Percentiles rank a stretch among this genome's conserved stretches.
phyloP scores from a whole-genome alignment of 2,888 invertebrate species.

The Ennomos fuscantarius region DNA sequence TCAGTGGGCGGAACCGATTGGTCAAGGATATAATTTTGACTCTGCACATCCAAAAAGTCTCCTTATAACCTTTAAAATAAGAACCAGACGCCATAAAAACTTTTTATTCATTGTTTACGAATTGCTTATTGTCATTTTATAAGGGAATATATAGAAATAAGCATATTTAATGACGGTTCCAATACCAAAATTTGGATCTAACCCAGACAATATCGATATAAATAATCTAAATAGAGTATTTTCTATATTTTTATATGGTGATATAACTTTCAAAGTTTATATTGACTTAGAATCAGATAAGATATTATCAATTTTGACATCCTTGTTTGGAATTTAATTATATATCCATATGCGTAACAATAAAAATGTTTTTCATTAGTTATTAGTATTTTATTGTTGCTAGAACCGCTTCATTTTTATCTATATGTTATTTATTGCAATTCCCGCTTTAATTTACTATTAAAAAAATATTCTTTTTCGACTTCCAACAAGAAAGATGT shows the following conservation, averaged over 20 bases:
- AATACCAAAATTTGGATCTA: constrained; percentile 20
- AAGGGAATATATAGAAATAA: constrained; percentile 31
- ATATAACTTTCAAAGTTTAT: constrained; percentile 8
- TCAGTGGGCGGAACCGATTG: constrained; percentile 65
- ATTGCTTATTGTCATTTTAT: constrained; percentile 34
- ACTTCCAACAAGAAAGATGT: too few relatives aligned
- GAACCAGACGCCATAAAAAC: constrained; percentile 40
- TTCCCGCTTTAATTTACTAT: too few relatives aligned
- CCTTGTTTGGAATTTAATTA: constrained; percentile 6
- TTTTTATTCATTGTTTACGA: constrained; percentile 25
- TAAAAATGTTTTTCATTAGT: neutral
- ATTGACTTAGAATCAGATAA: constrained; percentile 4
- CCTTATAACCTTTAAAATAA: constrained; percentile 49
- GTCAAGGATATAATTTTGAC: constrained; percentile 62
- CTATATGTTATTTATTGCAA: too few relatives aligned
- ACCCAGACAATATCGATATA: constrained; percentile 22
- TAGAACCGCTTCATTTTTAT: too few relatives aligned
- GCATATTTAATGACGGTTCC: constrained; percentile 18
- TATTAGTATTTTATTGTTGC: too few relatives aligned
- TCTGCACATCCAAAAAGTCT: constrained; percentile 46
- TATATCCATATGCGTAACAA: constrained; percentile 2
- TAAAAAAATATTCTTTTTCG: too few relatives aligned
- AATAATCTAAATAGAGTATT: constrained; percentile 24
- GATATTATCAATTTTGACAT: constrained; percentile 5
- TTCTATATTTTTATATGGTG: constrained; percentile 20